phyloP scores from a whole-genome alignment of 2,113 vertebrate genomes.

The Athene noctua region DNA sequence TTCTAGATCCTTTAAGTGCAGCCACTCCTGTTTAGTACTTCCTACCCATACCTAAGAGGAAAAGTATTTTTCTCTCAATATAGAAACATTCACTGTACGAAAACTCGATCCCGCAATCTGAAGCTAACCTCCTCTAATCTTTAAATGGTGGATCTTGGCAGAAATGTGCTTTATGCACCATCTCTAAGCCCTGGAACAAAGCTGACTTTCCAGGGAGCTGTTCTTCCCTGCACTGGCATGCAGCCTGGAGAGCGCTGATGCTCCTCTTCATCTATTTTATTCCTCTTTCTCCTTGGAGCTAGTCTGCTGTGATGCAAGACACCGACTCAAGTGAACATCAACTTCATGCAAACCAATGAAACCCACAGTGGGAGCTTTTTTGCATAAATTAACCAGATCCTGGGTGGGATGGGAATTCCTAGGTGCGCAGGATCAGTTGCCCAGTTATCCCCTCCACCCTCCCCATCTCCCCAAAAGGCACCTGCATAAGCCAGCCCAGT shows the following conservation, averaged over 20 bases:
- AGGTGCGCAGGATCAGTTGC: background rate
- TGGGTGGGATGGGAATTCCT: background rate
- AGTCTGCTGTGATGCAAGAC: background rate
- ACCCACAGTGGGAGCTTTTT: background rate
- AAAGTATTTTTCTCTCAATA: background rate
- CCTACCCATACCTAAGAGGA: background rate
- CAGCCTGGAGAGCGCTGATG: background rate
- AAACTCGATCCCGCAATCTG: background rate
- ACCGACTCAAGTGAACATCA: background rate
- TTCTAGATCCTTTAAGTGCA: background rate
- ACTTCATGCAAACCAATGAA: background rate
- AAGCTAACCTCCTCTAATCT: background rate
- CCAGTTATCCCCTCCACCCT: background rate
- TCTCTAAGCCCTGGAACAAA: background rate
- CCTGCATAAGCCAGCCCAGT: background rate
- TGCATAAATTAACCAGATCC: background rate
- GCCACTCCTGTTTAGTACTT: background rate
- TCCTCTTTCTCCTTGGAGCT: background rate
- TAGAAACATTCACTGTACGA: background rate
- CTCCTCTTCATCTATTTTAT: background rate
- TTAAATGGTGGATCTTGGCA: background rate
- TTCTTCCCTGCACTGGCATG: background rate
- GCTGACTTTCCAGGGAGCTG: slow-evolving; percentile 8
- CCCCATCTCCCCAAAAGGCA: background rate
- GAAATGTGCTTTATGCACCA: background rate